phyloP scores from a whole-genome alignment of 1,140 invertebrate species.

The Saccostrea echinata region DNA sequence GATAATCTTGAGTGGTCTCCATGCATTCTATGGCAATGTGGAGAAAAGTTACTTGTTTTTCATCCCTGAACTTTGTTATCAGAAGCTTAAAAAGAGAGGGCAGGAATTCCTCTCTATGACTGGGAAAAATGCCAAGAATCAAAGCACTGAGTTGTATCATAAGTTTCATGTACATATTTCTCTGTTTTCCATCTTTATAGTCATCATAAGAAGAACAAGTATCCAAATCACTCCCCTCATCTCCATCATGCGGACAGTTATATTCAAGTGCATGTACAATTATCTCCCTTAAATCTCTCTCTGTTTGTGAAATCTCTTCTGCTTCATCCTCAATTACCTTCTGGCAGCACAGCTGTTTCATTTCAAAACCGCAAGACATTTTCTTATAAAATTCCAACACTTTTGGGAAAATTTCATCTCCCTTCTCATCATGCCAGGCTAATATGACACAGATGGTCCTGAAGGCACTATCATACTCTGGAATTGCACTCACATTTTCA shows the following conservation, averaged over 20 bases:
- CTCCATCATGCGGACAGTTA: neutral
- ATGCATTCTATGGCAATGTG: neutral
- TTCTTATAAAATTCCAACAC: constrained; percentile 14
- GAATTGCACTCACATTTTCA: neutral
- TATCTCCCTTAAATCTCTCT: neutral
- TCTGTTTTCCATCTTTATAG: constrained; percentile 11
- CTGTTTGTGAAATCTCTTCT: neutral
- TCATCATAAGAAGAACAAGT: neutral
- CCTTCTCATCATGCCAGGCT: neutral
- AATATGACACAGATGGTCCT: neutral
- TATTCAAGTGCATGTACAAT: neutral
- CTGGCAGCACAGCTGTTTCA: neutral
- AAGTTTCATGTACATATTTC: neutral
- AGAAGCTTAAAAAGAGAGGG: neutral
- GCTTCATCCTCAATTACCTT: neutral
- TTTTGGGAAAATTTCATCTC: constrained; percentile 9
- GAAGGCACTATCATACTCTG: neutral
- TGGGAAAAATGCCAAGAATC: neutral
- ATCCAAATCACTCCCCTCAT: neutral
- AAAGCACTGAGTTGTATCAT: neutral
- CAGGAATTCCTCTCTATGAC: neutral
- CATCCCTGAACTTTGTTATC: neutral
- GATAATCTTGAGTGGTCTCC: neutral
- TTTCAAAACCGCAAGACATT: constrained; percentile 4
- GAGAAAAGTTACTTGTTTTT: neutral